Evolutionary conservation across 2,888 invertebrate species (phyloP), one percentile per base, ranked within the genome.

Genomic region (Drosophila stalkeri): DNA sequence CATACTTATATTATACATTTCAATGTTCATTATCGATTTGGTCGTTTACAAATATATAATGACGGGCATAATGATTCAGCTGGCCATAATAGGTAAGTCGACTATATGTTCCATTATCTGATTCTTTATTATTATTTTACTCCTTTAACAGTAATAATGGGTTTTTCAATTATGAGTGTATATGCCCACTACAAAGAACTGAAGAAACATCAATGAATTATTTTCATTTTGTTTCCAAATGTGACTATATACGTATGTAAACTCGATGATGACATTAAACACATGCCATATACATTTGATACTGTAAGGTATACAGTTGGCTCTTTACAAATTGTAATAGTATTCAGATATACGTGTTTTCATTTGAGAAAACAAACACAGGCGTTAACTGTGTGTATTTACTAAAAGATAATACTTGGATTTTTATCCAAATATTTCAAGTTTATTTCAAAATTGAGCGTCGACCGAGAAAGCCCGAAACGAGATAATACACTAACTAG

Each of bases 361-460:
- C 44, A 41, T 23, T 60, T 49, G 5, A 41, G 12, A 49, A 60
- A 47, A 35, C 35, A 18, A 39, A 14, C 20, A 52, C 39, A 55
- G 37, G 11, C 3, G 23, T 43, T 33, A 27, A 20, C 59, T 41
- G 43, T 51, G 51, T 35, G 31, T 37, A 59, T 46, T 31, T 31
- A 31, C 11, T 14, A 31, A 27, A 46, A 16, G 31, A 44, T 57
- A 57, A 37, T 31, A 57, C 31, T 47, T 66, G 44, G 27, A 51
- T 39, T n/a, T 44, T 49, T 3, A 49, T 64, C 20, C 31, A 60
- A 60, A 60, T 39, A 39, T 31, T 60, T 20, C 2, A 60, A 55
- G 41, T 54, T 23, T 14, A 23, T 33, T 60, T 75, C 67, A 41
- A 76, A 76, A 76, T 76, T 76, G 47, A 27, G 23, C 49, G 18